Conservation (phyloP, 1,140 invertebrate species). For the Ceratina australensis region DNA sequence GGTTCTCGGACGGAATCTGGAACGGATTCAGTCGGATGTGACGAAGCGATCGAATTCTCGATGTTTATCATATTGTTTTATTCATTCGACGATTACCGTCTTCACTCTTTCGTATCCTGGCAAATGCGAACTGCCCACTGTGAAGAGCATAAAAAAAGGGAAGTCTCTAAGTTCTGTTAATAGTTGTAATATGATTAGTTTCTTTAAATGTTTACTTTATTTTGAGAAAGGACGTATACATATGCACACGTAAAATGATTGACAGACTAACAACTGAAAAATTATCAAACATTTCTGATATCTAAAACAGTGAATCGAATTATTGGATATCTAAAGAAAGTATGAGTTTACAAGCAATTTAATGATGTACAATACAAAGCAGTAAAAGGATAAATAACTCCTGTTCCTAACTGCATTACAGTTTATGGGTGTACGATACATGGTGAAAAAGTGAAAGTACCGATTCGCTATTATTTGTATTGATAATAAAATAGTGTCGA, state of each 20-base stretch:
- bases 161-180: not conserved
- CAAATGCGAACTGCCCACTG: constrained; percentile 19
- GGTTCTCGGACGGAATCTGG: constrained; percentile 48
- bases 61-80: constrained; percentile 64
- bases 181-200: not conserved
- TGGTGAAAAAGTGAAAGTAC: not conserved
- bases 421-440: not conserved
- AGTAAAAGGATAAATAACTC: no score
- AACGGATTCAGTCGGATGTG: constrained; percentile 52
- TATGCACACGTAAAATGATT: no score
- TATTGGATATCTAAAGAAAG: no score
- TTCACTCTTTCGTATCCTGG: constrained; percentile 48
- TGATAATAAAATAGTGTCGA: not conserved
- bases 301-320: no score
- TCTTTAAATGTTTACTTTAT: not conserved
- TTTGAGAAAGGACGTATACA: not conserved
- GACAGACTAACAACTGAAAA: no score
- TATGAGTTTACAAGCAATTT: not conserved
- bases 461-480: no score
- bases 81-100: constrained; percentile 54
- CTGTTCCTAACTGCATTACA: not conserved
- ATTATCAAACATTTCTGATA: no score
- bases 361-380: no score
- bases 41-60: constrained; percentile 58
- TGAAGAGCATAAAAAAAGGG: constrained; percentile 18